Evolutionary conservation across 2,888 invertebrate species (phyloP).

Genomic region (Aphidius colemani): DNA sequence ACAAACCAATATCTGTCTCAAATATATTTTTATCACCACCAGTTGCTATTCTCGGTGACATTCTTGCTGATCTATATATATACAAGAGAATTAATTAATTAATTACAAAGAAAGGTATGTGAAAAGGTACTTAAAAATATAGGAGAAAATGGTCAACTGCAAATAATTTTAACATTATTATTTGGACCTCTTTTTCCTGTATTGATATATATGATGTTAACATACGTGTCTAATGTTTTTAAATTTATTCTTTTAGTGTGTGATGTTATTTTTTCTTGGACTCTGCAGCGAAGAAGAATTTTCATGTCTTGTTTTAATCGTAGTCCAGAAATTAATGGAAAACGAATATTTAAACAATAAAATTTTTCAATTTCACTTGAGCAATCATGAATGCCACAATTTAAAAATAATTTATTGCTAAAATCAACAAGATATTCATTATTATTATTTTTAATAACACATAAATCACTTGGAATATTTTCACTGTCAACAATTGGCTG

Average conservation of each 20-base stretch:
- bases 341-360: slow-evolving; percentile 64
- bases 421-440: slow-evolving; percentile 59
- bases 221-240: slow-evolving; percentile 49
- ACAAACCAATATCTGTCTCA: slow-evolving; percentile 63
- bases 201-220: no score
- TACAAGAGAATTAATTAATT: no score
- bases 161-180: no score
- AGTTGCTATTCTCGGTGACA: slow-evolving; percentile 59
- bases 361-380: slow-evolving; percentile 54
- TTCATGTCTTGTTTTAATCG: slow-evolving; percentile 63
- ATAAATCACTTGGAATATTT: slow-evolving; percentile 30
- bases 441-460: slow-evolving; percentile 37
- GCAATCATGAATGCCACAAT: slow-evolving; percentile 64
- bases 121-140: no score
- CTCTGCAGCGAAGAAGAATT: slow-evolving; percentile 64
- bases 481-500: slow-evolving; percentile 43
- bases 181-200: no score
- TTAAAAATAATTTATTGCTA: slow-evolving; percentile 60
- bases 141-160: no score
- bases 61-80: slow-evolving; percentile 45
- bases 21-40: slow-evolving; percentile 65
- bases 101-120: no score
- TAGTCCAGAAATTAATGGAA: slow-evolving; percentile 64
- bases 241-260: slow-evolving; percentile 60
- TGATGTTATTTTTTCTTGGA: slow-evolving; percentile 63